Evolutionary conservation across 2,888 invertebrate species (phyloP).

Genomic region (Stratiomys singularior): DNA sequence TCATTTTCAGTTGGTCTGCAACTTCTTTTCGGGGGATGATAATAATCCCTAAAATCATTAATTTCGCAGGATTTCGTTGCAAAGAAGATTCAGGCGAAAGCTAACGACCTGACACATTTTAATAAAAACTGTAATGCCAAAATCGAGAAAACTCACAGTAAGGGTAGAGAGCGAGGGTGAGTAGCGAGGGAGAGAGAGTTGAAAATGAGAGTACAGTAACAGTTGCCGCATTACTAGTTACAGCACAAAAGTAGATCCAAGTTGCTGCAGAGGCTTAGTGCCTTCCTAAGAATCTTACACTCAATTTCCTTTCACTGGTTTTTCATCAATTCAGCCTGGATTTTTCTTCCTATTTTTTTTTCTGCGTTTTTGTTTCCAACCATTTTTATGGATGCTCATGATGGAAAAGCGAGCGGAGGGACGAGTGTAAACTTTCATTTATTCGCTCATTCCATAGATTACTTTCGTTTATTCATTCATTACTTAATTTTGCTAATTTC

Average conservation of each 20-base stretch:
- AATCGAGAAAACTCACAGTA: too few species aligned
- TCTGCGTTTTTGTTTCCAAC: too few species aligned
- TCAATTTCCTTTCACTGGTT: constrained; percentile 26
- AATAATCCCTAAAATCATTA: constrained; percentile 38
- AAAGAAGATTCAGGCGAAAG: constrained; percentile 8
- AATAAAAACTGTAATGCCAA: constrained; percentile 11
- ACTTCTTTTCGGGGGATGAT: constrained; percentile 19
- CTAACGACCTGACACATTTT: constrained; percentile 40
- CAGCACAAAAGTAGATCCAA: too few species aligned
- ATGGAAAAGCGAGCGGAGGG: too few species aligned
- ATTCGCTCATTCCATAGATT: constrained; percentile 23
- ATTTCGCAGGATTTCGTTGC: constrained; percentile 33
- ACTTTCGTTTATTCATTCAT: constrained; percentile 25
- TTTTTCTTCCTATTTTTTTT: neutral
- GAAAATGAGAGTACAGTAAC: neutral
- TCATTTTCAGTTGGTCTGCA: neutral
- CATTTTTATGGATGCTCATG: too few species aligned
- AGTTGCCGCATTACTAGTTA: too few species aligned
- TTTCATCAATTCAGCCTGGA: neutral
- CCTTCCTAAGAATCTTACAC: constrained; percentile 31
- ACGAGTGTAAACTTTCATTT: constrained; percentile 1
- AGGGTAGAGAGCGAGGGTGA: neutral
- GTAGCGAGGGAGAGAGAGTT: neutral
- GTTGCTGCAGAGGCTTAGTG: constrained; percentile 26
- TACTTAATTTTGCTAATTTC: constrained; percentile 7